Evolutionary conservation across 2,888 invertebrate genomes (phyloP).

Genomic region (Microctonus brassicae): DNA sequence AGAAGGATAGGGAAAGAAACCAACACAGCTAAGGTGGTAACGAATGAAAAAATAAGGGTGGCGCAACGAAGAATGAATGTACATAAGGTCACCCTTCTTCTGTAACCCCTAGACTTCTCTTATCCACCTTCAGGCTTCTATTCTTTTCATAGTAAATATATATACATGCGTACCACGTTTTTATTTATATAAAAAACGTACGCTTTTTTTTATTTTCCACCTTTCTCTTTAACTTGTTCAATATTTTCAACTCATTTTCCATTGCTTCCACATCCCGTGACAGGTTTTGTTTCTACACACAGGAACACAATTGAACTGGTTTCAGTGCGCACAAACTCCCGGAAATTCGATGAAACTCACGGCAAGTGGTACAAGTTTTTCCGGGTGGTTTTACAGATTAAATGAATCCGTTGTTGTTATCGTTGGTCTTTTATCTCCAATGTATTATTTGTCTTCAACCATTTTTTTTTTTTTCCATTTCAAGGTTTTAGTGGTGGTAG

Average conservation of each 20-base stretch:
- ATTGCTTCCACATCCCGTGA: not conserved
- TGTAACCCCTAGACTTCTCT: not conserved
- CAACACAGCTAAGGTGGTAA: not conserved
- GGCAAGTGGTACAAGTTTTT: conserved; percentile 21
- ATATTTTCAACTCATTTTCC: conserved; percentile 28
- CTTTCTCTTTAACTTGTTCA: not conserved
- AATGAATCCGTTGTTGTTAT: conserved; percentile 9
- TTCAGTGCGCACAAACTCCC: conserved; percentile 12
- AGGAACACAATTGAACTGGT: conserved; percentile 11
- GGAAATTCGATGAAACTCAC: conserved; percentile 9
- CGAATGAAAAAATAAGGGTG: conserved; percentile 7
- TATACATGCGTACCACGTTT: conserved; percentile 27
- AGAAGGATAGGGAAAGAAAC: not conserved
- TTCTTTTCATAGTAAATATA: not conserved
- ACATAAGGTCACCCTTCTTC: conserved; percentile 11
- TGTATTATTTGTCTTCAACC: not conserved
- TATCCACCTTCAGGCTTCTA: not conserved
- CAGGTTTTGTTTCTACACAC: conserved; percentile 1
- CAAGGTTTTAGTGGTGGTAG: conserved; percentile 8
- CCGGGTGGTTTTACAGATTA: conserved; percentile 8
- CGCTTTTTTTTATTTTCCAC: conserved; percentile 5
- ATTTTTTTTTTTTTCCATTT: conserved; percentile 1
- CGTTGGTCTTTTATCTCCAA: not conserved
- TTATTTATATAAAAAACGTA: conserved; percentile 19
- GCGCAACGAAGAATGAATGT: not conserved